A percentile compares a stretch with the other conserved stretches of the same genome.
phyloP scores from a whole-genome alignment of 2,113 vertebrate species.

The Pitta sordida region DNA sequence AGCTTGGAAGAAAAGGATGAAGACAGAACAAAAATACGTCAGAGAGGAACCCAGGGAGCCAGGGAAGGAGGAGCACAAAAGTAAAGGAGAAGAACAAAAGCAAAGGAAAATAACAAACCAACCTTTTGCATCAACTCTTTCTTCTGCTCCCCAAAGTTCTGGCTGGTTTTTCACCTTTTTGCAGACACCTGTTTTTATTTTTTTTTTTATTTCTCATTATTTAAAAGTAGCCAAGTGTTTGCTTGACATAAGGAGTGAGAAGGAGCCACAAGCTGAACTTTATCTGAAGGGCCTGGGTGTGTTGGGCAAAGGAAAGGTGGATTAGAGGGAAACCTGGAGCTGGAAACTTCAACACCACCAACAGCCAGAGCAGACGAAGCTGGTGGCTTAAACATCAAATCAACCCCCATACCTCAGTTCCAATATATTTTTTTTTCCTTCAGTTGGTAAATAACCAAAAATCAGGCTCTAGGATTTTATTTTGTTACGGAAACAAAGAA shows the following conservation, averaged over 20 bases:
- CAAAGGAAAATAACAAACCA: neutral
- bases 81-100: neutral
- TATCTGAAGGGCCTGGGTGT: rapidly evolving
- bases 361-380: neutral
- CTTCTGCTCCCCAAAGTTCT: neutral
- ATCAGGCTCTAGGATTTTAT: neutral
- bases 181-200: rapidly evolving
- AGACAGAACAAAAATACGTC: neutral
- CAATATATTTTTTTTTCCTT: neutral
- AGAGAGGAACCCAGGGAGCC: neutral
- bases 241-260: neutral
- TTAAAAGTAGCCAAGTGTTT: neutral
- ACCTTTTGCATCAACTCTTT: neutral
- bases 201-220: too few species aligned
- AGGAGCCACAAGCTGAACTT: neutral
- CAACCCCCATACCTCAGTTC: neutral
- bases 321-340: neutral
- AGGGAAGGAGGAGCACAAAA: neutral
- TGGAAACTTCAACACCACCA: neutral
- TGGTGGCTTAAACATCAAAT: neutral
- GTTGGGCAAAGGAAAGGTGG: neutral
- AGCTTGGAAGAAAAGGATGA: neutral
- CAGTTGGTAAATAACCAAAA: neutral
- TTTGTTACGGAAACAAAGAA: neutral
- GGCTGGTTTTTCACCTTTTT: neutral